Base-by-base conservation (phyloP, 2,797 vertebrate species). In the Oreochromis mossambicus region DNA sequence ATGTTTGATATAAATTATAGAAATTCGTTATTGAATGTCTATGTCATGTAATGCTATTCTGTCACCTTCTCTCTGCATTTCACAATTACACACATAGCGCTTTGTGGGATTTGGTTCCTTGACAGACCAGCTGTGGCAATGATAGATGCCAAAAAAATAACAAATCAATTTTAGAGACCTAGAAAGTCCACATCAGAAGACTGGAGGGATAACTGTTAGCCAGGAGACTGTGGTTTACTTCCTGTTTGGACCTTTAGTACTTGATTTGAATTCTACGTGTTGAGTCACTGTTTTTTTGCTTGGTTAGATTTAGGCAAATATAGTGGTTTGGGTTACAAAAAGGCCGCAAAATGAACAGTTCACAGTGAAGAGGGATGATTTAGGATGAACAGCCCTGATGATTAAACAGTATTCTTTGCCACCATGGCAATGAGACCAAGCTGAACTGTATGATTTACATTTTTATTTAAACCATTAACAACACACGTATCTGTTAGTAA, bases 11-110 rank as follows among this genome's bases (percentile, higher is more conserved):
- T 26, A 43, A 43, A 70, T 70, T 1, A 26, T 17, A 26, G 8
- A 73, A 17, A 3, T 26, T 29, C 0, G 1, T 73, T 29, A 12
- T 1, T 29, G 7, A 3, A 48, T 0, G 14, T 61, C 17, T 34
- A 3, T 46, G 68, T 29, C 24, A 19, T 73, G 15, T 29, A 48
- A 29, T 29, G 14, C 43, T 19, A 12, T 0, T 29, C 24, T 73
- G 43, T 48, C 24, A 48, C 24, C 43, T 73, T 12, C 66, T 46
- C 24, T 41, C 41, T 29, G 21, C 66, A 70, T 70, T 46, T 26
- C 66, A 70, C 41, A 10, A 26, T 70, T 2, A 17, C 21, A 46
- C 4, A 17, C 14, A 26, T 29, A 21, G 4, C 2, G 0, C 26
- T 4, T 29, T 48, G 43, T 73, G 3, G 9, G 24, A 46, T 12